Conservation (phyloP, 2,797 vertebrate genomes). For the Sphenodon punctatus region DNA sequence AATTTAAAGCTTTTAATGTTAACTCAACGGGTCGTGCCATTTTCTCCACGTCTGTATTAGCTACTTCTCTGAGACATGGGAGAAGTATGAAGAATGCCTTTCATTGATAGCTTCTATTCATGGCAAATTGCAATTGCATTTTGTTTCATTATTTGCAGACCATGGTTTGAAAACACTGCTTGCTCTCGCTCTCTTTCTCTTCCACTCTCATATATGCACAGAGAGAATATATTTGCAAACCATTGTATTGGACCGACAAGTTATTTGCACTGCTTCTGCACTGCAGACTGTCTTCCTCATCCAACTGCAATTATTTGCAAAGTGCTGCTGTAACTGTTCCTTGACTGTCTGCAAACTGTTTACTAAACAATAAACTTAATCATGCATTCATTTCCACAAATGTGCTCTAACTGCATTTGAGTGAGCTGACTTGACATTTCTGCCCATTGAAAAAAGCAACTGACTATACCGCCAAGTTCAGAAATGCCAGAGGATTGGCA, state of each 20-base stretch:
- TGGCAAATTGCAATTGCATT: conserved; percentile 17
- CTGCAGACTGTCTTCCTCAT: conserved; percentile 46
- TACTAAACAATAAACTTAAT: conserved; percentile 70
- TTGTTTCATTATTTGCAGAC: conserved; percentile 11
- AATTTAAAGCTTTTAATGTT: conserved; percentile 71
- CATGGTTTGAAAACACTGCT: not conserved
- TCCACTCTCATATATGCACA: not conserved
- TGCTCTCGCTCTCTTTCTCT: not conserved
- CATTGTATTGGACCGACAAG: conserved; percentile 55
- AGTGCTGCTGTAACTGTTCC: conserved; percentile 57
- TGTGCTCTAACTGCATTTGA: conserved; percentile 63
- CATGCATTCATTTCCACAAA: conserved; percentile 63
- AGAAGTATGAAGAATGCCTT: conserved; percentile 59
- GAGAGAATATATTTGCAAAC: conserved; percentile 43
- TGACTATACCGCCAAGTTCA: conserved; percentile 18
- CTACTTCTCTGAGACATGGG: conserved; percentile 39
- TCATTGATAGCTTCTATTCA: conserved; percentile 16
- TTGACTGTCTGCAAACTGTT: conserved; percentile 64
- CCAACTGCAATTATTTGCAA: conserved; percentile 63
- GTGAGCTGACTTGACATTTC: conserved; percentile 59
- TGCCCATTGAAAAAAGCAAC: conserved; percentile 54
- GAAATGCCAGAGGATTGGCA: not conserved
- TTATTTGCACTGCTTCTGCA: conserved; percentile 51
- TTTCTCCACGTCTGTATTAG: conserved; percentile 52
- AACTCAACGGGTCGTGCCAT: conserved; percentile 65